Base-by-base conservation (phyloP, 2,797 vertebrate species). In the Melanotaenia pygmaea region DNA sequence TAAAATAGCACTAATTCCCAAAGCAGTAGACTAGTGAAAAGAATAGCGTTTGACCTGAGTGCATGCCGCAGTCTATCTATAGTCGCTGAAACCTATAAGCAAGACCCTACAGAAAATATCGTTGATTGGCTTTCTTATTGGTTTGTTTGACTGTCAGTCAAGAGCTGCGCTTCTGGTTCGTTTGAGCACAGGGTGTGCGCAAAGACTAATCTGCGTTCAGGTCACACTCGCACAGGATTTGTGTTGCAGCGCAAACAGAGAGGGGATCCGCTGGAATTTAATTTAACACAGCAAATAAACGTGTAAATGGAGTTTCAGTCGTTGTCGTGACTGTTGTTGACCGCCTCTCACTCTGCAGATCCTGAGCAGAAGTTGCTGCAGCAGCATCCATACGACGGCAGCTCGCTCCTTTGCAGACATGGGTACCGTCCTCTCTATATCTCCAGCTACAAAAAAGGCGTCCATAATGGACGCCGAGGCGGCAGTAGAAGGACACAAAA, bases 381-480 rank as follows among this genome's bases (percentile, higher is more conserved):
- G 81, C 85, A 85, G 82, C 90, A 79, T 83, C 87, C 73, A 20
- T n/a, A 67, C 4, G 82, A 50, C 67, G 78, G 79, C 83, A 86
- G 68, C 81, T 70, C 79, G 58, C 58, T 67, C 77, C 81, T 70
- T 6, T 9, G 87, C 84, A 86, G 94, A 85, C 87, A 99, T 99
- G 98, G 98, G 98, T 65, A 98, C 98, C 75, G 96, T 97, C 72
- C 94, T 99, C 72, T 99, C 98, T 14, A 94, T 99, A 67, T 96
- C 96, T 11, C 96, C 96, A 45, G 83, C 94, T 62, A 84, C 86
- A 2, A 93, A 92, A 79, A 93, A 92, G 87, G 87, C 88, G 12
- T 89, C 93, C 66, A 93, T 94, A 68, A 91, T 93, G 92, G 94
- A 95, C 91, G 78, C 91, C 70, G 92, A 91, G 64, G 86, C 72